A percentile compares a stretch with the other conserved stretches of the same genome.
These are phyloP conservation scores for Samia ricini DNA, from an alignment of 1,140 invertebrate species.

Conservation along the genomic window DNA sequence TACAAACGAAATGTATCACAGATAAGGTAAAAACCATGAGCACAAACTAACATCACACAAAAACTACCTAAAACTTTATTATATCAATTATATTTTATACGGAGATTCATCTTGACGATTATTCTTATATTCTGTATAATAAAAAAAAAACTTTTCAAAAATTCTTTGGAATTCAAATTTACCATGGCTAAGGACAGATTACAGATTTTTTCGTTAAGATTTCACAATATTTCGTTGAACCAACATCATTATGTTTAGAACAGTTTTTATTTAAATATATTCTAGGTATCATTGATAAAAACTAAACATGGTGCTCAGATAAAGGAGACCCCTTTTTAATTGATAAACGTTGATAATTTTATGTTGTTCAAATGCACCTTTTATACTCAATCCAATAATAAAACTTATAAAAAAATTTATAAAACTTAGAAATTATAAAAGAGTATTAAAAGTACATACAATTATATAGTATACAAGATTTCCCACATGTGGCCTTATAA, in stretches of 20 bases:
- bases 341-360: too few species aligned
- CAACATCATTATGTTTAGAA: too few species aligned
- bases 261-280: too few species aligned
- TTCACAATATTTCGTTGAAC: background rate
- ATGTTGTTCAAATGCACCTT: too few species aligned
- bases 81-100: background rate
- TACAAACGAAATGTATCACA: slow-evolving; percentile 70
- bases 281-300: too few species aligned
- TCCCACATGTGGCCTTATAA: background rate
- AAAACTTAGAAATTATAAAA: background rate
- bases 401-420: background rate
- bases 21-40: slow-evolving; percentile 58
- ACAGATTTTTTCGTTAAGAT: too few species aligned
- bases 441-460: background rate
- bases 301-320: too few species aligned
- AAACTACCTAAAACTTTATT: background rate
- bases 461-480: background rate
- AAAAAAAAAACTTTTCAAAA: background rate
- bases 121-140: too few species aligned
- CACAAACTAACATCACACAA: slow-evolving; percentile 17
- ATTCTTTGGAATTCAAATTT: background rate
- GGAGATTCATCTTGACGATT: background rate
- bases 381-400: too few species aligned
- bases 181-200: background rate
- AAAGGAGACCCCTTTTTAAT: too few species aligned